Conservation (phyloP, 2,888 invertebrate species). For the Tachina lurida region DNA sequence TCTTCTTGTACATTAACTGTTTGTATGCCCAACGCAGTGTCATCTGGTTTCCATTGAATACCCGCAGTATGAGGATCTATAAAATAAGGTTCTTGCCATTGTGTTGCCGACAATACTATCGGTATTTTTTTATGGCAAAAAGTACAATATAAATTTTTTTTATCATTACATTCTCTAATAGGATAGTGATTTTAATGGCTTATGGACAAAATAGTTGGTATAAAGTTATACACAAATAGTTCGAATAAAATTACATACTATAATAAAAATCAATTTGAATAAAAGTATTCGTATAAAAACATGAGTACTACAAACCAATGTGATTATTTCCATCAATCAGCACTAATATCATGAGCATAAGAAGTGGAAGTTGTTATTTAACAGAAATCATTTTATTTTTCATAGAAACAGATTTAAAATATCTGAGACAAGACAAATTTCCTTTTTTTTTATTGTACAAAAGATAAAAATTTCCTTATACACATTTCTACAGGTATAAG, state of each 20-base stretch:
- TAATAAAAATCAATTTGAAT: neutral
- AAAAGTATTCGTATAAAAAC: neutral
- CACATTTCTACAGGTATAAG: neutral
- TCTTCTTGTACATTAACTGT: slow-evolving; percentile 74
- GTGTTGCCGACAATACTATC: slow-evolving; percentile 38
- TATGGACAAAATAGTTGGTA: too few species aligned
- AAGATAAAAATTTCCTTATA: slow-evolving; percentile 3
- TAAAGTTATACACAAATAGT: too few species aligned
- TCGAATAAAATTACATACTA: neutral
- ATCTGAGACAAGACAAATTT: neutral
- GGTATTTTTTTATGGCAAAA: neutral
- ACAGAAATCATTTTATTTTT: slow-evolving; percentile 13
- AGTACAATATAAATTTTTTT: neutral
- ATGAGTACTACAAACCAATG: slow-evolving; percentile 29
- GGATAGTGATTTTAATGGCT: too few species aligned
- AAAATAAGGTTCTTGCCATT: slow-evolving; percentile 73
- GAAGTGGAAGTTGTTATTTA: neutral
- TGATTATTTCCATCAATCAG: slow-evolving; percentile 18
- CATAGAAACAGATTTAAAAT: slow-evolving; percentile 27
- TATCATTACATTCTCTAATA: neutral
- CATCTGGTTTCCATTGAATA: slow-evolving; percentile 63
- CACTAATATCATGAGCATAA: slow-evolving; percentile 29
- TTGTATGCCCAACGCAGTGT: slow-evolving; percentile 56
- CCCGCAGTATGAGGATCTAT: slow-evolving; percentile 64
- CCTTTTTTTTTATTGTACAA: slow-evolving; percentile 7